Evolutionary conservation across 1,140 invertebrate species (phyloP).

Genomic region (Cyrtorhinus lividipennis): DNA sequence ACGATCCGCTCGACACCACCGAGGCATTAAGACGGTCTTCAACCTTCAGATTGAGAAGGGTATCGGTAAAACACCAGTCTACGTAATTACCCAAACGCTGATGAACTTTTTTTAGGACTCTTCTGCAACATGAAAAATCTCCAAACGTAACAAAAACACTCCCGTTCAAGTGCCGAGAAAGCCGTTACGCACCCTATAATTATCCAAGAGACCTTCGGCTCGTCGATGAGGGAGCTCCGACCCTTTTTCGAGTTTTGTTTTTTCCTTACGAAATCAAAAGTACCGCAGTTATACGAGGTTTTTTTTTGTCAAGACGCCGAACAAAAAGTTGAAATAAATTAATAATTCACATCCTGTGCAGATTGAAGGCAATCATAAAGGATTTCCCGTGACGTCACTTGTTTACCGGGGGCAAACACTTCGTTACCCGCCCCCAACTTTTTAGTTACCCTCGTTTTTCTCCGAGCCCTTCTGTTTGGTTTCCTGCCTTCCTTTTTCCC

Average conservation of each 20-base stretch:
- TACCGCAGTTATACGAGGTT: neutral
- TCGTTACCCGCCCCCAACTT: slow-evolving; percentile 3
- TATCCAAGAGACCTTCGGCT: neutral
- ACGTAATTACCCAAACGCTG: too few relatives aligned
- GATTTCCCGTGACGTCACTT: neutral
- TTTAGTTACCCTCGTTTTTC: neutral
- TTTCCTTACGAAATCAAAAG: neutral
- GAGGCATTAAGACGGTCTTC: too few relatives aligned
- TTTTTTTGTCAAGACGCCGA: neutral
- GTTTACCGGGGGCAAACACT: slow-evolving; percentile 2
- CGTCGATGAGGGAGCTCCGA: neutral
- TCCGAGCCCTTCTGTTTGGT: neutral
- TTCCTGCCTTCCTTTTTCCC: neutral
- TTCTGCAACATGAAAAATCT: too few relatives aligned
- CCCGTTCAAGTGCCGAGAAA: neutral
- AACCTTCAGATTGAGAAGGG: neutral
- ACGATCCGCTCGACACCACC: too few relatives aligned
- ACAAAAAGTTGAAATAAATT: neutral
- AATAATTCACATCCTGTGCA: neutral
- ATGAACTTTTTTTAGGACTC: too few relatives aligned
- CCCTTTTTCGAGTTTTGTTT: neutral
- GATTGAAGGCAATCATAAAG: neutral
- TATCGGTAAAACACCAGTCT: neutral
- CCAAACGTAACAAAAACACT: neutral
- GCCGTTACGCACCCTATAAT: neutral